Conservation (phyloP, 2,113 vertebrate species). For the Hippocampus guttulatus region DNA sequence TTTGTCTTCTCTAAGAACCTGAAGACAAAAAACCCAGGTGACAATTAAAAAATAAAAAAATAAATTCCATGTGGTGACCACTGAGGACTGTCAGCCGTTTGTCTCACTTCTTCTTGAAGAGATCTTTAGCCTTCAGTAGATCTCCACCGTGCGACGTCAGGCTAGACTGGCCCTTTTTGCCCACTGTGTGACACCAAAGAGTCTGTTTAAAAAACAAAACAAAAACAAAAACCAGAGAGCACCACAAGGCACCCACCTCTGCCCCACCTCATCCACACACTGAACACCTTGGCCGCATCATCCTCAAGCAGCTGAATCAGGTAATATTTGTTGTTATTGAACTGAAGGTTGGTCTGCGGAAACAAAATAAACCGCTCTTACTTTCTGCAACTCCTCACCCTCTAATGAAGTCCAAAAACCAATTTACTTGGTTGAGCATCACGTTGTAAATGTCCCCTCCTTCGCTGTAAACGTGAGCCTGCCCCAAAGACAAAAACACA, state of each 20-base stretch:
- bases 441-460: slow-evolving; percentile 80
- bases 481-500: slow-evolving; percentile 10
- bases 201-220: background rate
- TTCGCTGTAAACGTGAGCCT: slow-evolving; percentile 84
- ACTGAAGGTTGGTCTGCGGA: slow-evolving; percentile 84
- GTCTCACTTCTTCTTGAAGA: slow-evolving; percentile 83
- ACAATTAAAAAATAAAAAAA: background rate
- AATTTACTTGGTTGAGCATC: slow-evolving; percentile 85
- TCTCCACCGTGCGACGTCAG: slow-evolving; percentile 73
- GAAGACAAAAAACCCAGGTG: background rate
- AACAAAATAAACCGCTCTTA: background rate
- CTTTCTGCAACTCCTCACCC: background rate
- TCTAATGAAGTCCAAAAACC: background rate
- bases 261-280: slow-evolving; percentile 89
- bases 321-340: slow-evolving; percentile 92
- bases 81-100: too few relatives aligned
- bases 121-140: slow-evolving; percentile 79
- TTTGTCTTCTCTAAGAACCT: slow-evolving; percentile 89
- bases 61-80: background rate
- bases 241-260: slow-evolving; percentile 62
- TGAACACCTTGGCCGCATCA: slow-evolving; percentile 73
- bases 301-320: slow-evolving; percentile 86
- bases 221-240: background rate
- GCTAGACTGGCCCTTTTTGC: slow-evolving; percentile 80
- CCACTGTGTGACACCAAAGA: slow-evolving; percentile 69